Conservation (phyloP, 2,797 vertebrate species). For the Pangasius macronema region DNA sequence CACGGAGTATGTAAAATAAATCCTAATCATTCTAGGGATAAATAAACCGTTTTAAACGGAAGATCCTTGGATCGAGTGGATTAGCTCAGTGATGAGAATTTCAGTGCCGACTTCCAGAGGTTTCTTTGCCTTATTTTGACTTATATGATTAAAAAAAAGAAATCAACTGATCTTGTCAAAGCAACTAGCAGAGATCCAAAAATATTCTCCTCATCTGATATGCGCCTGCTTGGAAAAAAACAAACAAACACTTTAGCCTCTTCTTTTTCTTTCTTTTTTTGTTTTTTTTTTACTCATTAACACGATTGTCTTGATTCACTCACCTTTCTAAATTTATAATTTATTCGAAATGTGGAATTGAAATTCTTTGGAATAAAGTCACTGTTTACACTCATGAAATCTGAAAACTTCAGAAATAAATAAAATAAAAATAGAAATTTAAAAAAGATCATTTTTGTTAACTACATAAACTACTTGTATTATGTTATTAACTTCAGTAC, state of each 20-base stretch:
- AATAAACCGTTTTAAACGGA: not conserved
- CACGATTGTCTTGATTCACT: not conserved
- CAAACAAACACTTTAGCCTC: not conserved
- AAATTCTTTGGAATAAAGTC: not conserved
- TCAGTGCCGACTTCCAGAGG: not conserved
- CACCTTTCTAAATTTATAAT: not conserved
- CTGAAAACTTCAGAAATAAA: not conserved
- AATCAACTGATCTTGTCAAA: not conserved
- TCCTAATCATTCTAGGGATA: fast-evolving
- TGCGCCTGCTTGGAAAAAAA: not conserved
- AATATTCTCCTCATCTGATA: not conserved
- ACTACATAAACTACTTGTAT: not conserved
- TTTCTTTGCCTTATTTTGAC: not conserved
- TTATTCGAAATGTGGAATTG: not conserved
- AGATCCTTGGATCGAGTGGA: not conserved
- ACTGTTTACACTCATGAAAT: not conserved
- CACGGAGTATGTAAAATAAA: not conserved
- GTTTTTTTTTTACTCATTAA: not conserved
- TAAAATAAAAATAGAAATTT: not conserved
- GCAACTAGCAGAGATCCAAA: not conserved
- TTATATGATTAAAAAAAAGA: not conserved
- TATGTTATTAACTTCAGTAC: not conserved
- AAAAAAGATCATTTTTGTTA: not conserved
- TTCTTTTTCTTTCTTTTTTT: not conserved
- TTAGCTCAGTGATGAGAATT: not conserved